Base-by-base conservation (phyloP, 1,140 invertebrate genomes). In the Sycophaga agraensis region DNA sequence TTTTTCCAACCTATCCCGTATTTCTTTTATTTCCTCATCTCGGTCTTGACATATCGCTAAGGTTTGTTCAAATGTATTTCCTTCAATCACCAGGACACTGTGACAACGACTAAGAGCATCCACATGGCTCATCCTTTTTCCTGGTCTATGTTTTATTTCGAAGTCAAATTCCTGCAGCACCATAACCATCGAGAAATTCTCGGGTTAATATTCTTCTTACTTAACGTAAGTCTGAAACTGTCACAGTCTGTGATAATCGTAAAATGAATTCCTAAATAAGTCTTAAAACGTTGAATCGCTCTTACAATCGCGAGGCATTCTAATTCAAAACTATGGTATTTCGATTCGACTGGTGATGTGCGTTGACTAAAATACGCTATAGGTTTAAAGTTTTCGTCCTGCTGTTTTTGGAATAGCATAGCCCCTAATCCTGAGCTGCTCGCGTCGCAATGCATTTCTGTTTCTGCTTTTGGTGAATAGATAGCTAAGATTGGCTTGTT, bases 181-280 rank as follows among this genome's bases (percentile, higher is more conserved):
- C 4, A 39, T 12, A n/a, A 7, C 43, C 14, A 34, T 50, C 12
- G 12, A 7, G 26, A 34, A 50, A 50, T 50, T 16, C 14, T 11
- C 31, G 17, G 21, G 7, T 34, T 50, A 8, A 34, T 11, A 21
- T 50, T n/a, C n/a, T n/a, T n/a, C n/a, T n/a, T n/a, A n/a, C n/a
- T n/a, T n/a, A n/a, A n/a, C n/a, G n/a, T n/a, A 34, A 50, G 17
- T 4, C 16, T 35, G 17, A 53, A 39, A 21, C 31, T 37, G 11
- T 53, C 37, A 39, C 49, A 53, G 12, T 53, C 49, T 0, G 49
- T 39, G 3, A 53, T 37, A 14, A 53, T 24, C 37, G 35, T 53
- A 21, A 53, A 53, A 19, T 53, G 17, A 1, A 37, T 53, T 19
- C 34, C 49, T 3, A 14, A 2, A 5, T 39, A 39, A 9, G n/a